Evolutionary conservation across 92 coral and sea anemone species (phyloP).

Genomic region (Meandrina meandrites): DNA sequence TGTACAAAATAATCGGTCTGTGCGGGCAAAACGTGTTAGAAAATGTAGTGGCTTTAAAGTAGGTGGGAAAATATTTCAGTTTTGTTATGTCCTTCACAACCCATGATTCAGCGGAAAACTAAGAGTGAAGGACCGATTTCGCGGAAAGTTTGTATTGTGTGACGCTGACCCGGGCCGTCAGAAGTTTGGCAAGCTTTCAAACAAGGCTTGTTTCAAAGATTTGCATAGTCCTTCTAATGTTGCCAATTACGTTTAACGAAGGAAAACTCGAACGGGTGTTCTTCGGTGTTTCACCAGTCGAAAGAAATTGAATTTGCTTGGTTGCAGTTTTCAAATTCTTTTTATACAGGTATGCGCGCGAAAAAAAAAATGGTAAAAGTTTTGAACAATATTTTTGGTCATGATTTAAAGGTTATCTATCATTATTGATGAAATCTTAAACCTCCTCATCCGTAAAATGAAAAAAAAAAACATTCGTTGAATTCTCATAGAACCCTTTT

Average conservation of each 20-base stretch:
- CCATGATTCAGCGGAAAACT: neutral
- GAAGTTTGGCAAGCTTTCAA: neutral
- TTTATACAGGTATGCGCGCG: no score
- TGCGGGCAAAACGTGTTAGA: no score
- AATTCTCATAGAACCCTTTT: no score
- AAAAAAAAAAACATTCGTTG: no score
- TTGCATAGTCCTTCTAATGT: neutral
- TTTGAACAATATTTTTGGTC: no score
- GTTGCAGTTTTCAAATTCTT: no score
- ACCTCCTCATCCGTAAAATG: no score
- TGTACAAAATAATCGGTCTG: neutral
- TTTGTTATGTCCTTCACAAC: neutral
- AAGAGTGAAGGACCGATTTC: neutral
- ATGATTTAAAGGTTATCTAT: no score
- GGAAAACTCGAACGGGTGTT: neutral
- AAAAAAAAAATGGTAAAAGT: no score
- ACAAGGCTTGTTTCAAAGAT: neutral
- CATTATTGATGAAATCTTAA: no score
- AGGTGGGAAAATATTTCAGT: neutral
- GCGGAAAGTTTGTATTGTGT: neutral
- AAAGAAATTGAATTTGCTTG: no score
- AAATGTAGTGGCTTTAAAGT: neutral
- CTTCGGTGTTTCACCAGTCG: neutral
- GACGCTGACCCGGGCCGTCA: neutral
- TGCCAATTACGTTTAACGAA: neutral